Conservation (phyloP, 2,113 vertebrate genomes). For the Bubo bubo region DNA sequence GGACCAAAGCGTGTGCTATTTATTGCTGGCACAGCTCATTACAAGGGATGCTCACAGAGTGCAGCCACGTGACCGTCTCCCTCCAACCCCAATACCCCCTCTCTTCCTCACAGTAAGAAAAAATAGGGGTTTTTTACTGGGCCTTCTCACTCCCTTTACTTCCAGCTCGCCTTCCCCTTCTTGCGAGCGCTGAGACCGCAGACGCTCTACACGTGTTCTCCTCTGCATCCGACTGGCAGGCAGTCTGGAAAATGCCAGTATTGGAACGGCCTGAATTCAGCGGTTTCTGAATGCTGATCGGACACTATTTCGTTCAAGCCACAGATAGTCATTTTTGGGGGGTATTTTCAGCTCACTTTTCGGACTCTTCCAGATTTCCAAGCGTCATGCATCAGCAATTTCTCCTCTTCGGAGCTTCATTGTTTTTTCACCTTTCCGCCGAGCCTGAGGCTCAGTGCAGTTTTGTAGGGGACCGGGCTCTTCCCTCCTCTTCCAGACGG, state of each 20-base stretch:
- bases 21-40: background rate
- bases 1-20: background rate
- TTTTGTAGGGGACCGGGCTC: background rate
- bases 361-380: background rate
- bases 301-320: conserved; percentile 61
- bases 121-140: background rate
- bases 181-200: background rate
- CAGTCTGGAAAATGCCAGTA: conserved; percentile 67
- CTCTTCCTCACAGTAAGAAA: background rate
- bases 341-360: conserved; percentile 36
- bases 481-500: background rate
- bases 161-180: background rate
- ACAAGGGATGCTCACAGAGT: background rate
- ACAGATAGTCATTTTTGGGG: conserved; percentile 50
- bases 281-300: conserved; percentile 58
- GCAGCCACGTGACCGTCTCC: rapidly evolving
- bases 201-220: conserved; percentile 40
- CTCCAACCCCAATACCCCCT: background rate
- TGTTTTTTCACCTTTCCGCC: background rate
- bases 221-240: conserved; percentile 58
- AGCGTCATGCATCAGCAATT: background rate
- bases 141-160: background rate
- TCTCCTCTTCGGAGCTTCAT: background rate
- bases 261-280: conserved; percentile 43
- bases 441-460: background rate